Base-by-base conservation (phyloP, 2,797 vertebrate genomes). In the Acanthiza pusilla region DNA sequence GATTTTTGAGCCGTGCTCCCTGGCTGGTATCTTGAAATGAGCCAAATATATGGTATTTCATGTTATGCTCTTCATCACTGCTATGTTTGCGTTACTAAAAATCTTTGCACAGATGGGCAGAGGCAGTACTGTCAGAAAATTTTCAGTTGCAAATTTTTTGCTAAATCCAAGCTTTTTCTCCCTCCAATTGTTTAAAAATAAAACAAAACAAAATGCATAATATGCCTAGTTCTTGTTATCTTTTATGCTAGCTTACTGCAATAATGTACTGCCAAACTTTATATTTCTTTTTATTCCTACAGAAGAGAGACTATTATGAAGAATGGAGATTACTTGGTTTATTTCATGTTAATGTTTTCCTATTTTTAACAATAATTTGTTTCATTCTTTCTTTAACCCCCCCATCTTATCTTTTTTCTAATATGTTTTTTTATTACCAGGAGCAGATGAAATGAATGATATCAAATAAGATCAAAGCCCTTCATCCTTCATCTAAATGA, bases 71-170 rank as follows among this genome's bases (percentile, higher is more conserved):
- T 79, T 90, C 88, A 88, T 84, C 73, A 60, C 54, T 94, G 73
- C 51, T 93, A 50, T 95, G 91, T 94, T 96, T 94, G 58, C 8
- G 0, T 93, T 95, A 75, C 93, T 89, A 81, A 94, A 94, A 91
- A 88, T 91, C 91, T 94, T 96, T 93, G 94, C 90, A 95, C 94
- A 95, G 91, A 95, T 96, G 91, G 93, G 93, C 62, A 95, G 93
- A 96, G 90, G 74, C 95, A 96, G 94, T 90, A 91, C 88, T 96
- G 94, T 95, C 91, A 96, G 77, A 94, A 93, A 96, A 86, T 93
- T 81, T 95, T 93, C 91, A 93, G 77, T 94, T 95, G 74, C 91
- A 95, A 96, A 93, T 93, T 93, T 86, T 90, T 60, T 93, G 83
- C 88, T 93, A 94, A 90, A 94, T 91, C 40, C 55, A 81, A 91